Evolutionary conservation across 2,113 vertebrate species (phyloP), one percentile per base, ranked within the genome.

Genomic region (Malurus elegans): DNA sequence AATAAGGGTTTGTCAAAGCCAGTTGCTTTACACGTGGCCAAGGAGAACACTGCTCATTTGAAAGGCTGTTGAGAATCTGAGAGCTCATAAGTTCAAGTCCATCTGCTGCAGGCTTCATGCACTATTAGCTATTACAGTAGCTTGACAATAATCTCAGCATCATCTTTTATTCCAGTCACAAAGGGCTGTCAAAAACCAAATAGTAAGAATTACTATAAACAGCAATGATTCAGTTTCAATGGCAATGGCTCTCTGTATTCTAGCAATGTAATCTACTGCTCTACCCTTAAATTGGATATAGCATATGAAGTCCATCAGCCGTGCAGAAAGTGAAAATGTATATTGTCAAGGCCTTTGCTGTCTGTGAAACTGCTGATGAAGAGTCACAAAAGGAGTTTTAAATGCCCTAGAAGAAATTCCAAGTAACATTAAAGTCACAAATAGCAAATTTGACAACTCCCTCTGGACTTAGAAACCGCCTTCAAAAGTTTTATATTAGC

Each of bases 151-250:
- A 93, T 94, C 85, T 86, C 40, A 40, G 73, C 80, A 61, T 89
- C 92, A 71, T 95, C 91, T 90, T 96, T 92, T 96, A 96, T 95
- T 81, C 94, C 82, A 93, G 82, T 96, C 90, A 62, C 93, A 96
- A 96, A 97, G 88, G 92, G 92, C 96, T 87, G 67, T 98, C 96
- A 97, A 92, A 97, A 92, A 86, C 91, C 94, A 96, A 98, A 97
- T 91, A 95, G 86, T 89, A 94, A 94, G 92, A 96, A 97, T 97
- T 97, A 96, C 92, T 95, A 89, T 95, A 93, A 97, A 96, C 88
- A 97, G 89, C 94, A 93, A 26, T 80, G 80, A 90, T 86, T 93
- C 73, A 76, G 93, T 91, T 92, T 95, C 62, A 28, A 85, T 94
- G 91, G 91, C 92, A 95, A 65, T 93, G 54, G 65, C 90, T 93